Conservation (phyloP, 2,888 invertebrate species). For the Volucella inanis region DNA sequence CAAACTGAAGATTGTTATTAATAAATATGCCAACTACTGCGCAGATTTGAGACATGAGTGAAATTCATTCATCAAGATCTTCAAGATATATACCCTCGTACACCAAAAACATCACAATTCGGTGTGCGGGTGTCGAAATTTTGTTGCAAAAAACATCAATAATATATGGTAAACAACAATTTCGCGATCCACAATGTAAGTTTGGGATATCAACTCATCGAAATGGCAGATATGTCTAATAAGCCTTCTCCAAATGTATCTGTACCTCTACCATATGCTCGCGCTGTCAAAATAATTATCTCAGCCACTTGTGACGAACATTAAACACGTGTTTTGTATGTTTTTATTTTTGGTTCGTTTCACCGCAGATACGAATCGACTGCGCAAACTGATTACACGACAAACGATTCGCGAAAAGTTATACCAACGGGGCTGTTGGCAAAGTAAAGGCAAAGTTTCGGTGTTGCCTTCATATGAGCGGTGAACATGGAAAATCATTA, state of each 20-base stretch:
- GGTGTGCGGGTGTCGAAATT: background rate
- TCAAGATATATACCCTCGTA: too few species aligned
- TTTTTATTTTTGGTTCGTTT: constrained; percentile 20
- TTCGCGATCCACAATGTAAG: constrained; percentile 17
- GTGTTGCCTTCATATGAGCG: constrained; percentile 44
- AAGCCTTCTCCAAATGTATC: constrained; percentile 19
- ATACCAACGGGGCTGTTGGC: background rate
- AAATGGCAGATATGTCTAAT: constrained; percentile 33
- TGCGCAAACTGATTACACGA: constrained; percentile 50
- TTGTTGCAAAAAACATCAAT: constrained; percentile 17
- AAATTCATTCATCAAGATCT: too few species aligned
- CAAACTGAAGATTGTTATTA: background rate
- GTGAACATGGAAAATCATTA: constrained; percentile 40
- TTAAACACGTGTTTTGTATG: constrained; percentile 59
- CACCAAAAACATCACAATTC: background rate
- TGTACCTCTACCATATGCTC: constrained; percentile 11
- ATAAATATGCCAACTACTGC: constrained; percentile 10
- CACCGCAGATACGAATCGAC: constrained; percentile 18
- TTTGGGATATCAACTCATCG: constrained; percentile 60
- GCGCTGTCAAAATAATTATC: constrained; percentile 73
- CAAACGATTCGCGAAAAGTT: constrained; percentile 36
- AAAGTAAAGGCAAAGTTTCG: constrained; percentile 23
- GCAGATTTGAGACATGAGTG: constrained; percentile 8
- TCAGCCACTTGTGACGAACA: constrained; percentile 64
- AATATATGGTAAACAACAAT: constrained; percentile 57